Percentiles rank a stretch among this genome's conserved stretches.
Evolutionary conservation across 2,113 vertebrate genomes (phyloP).

Genomic region (Platycercus adscitus): DNA sequence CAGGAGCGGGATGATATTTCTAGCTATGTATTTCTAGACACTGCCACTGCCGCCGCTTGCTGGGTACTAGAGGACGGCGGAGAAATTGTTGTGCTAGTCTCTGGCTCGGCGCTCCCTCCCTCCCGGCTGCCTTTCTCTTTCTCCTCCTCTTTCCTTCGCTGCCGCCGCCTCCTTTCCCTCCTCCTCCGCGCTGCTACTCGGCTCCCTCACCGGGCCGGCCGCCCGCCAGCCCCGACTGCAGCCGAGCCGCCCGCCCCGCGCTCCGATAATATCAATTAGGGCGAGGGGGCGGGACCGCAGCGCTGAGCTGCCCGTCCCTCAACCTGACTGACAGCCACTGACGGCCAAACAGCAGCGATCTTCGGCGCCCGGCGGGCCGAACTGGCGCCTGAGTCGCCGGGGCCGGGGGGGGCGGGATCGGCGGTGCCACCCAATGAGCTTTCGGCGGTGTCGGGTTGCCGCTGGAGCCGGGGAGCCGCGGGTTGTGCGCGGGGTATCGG

Average conservation of each 20-base stretch:
- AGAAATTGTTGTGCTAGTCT: constrained; percentile 44
- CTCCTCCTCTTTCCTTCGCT: background rate
- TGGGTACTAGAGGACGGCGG: constrained; percentile 29
- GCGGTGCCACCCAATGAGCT: constrained; percentile 48
- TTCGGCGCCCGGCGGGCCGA: background rate
- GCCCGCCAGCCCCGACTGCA: constrained; percentile 84
- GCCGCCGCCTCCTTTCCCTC: background rate
- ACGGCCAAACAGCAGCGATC: constrained; percentile 60
- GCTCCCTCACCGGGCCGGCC: constrained; percentile 60
- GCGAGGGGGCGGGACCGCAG: constrained; percentile 47
- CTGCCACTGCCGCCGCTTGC: constrained; percentile 65
- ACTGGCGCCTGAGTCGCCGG: background rate
- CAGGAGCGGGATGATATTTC: constrained; percentile 56
- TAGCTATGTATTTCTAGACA: constrained; percentile 31
- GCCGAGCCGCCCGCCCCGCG: constrained; percentile 75
- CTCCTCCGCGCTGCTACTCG: background rate
- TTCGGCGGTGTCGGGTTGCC: constrained; percentile 64
- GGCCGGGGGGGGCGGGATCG: constrained; percentile 3
- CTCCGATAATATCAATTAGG: constrained; percentile 88
- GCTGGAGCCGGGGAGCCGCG: background rate
- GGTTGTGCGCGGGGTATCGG: background rate
- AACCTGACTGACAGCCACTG: constrained; percentile 50
- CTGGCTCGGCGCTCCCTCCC: constrained; percentile 1
- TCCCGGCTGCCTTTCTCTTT: constrained; percentile 18
- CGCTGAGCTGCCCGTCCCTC: constrained; percentile 53